Conservation (phyloP, 1,140 invertebrate genomes). For the Spodoptera litura region DNA sequence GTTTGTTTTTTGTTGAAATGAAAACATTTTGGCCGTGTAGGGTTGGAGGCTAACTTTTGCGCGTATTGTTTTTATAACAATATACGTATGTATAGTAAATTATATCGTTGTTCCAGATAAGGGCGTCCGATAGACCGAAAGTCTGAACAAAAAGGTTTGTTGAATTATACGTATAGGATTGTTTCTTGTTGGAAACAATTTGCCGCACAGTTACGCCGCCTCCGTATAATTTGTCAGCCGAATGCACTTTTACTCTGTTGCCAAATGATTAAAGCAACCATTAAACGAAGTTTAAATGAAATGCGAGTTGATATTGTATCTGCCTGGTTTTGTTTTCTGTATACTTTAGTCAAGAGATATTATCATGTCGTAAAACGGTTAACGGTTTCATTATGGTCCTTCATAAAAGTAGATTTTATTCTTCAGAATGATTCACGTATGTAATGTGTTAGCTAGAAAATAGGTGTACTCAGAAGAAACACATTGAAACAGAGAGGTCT, state of each 20-base stretch:
- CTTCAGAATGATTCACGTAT: background rate
- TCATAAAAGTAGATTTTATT: background rate
- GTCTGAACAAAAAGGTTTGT: constrained; percentile 19
- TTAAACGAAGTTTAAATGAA: constrained; percentile 3
- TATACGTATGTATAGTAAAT: background rate
- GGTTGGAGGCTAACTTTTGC: background rate
- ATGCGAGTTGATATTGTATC: background rate
- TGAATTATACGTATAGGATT: constrained; percentile 37
- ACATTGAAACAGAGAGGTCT: background rate
- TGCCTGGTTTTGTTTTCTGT: background rate
- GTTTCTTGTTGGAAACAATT: constrained; percentile 41
- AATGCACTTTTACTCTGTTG: constrained; percentile 37
- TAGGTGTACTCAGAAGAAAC: background rate
- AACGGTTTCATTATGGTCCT: background rate
- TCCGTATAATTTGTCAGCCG: constrained; percentile 36
- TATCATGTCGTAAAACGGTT: background rate
- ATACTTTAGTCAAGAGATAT: background rate
- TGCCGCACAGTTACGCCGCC: constrained; percentile 37
- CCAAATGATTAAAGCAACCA: constrained; percentile 12
- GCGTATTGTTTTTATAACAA: constrained; percentile 15
- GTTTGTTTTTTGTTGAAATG: constrained; percentile 7
- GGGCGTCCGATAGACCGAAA: constrained; percentile 6
- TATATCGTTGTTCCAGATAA: constrained; percentile 26
- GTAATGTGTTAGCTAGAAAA: too few relatives aligned
- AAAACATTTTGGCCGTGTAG: constrained; percentile 4